These are phyloP conservation scores for Maconellicoccus hirsutus DNA, from an alignment of 1,140 invertebrate species.

Conservation along the genomic window DNA sequence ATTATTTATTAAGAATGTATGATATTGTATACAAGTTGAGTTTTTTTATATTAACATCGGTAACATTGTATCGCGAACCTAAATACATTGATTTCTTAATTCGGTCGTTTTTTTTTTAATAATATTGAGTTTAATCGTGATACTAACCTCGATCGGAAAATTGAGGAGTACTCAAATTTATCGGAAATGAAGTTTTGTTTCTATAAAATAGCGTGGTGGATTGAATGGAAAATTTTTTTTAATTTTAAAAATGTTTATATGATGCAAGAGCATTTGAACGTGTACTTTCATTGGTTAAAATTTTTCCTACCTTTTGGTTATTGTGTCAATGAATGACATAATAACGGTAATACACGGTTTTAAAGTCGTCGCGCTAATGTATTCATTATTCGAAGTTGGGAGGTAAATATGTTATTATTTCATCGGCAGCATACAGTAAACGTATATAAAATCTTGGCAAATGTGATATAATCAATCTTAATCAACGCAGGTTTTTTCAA, in stretches of 20 bases:
- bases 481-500: background rate
- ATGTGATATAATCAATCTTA: slow-evolving; percentile 6
- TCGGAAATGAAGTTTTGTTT: too few species aligned
- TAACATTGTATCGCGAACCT: background rate
- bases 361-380: background rate
- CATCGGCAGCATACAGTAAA: background rate
- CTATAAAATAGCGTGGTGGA: too few species aligned
- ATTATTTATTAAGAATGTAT: background rate
- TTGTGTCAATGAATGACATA: background rate
- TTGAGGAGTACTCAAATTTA: too few species aligned
- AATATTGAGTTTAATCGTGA: too few species aligned
- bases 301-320: background rate
- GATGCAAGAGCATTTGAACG: too few species aligned
- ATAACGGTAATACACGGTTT: background rate
- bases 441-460: background rate
- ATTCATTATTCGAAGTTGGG: background rate
- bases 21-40: background rate
- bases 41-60: background rate
- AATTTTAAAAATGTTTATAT: too few species aligned
- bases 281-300: background rate
- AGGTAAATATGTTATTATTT: background rate
- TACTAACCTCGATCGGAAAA: too few species aligned
- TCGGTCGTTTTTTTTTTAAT: too few species aligned
- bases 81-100: slow-evolving; percentile 5
- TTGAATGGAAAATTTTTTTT: too few species aligned